Evolutionary conservation across 2,797 vertebrate species (phyloP).

Genomic region (Fringilla coelebs): DNA sequence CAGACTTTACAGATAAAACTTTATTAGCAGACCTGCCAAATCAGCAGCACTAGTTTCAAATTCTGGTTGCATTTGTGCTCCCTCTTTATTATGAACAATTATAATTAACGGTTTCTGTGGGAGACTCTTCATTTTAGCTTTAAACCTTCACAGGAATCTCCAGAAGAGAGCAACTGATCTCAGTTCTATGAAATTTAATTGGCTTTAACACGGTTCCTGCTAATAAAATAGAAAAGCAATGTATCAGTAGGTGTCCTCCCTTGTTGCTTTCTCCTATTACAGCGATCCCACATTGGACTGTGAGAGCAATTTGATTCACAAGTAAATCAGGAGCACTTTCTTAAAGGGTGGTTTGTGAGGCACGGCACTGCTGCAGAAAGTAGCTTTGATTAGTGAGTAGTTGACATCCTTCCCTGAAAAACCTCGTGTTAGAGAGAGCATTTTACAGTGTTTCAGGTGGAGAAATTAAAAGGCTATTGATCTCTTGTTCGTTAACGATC

Average conservation of each 20-base stretch:
- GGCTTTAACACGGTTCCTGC: slow-evolving; percentile 47
- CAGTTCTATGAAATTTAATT: slow-evolving; percentile 62
- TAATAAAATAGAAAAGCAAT: slow-evolving; percentile 62
- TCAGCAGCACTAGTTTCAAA: slow-evolving; percentile 9
- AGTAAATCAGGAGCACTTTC: slow-evolving; percentile 46
- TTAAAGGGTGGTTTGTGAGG: slow-evolving; percentile 5
- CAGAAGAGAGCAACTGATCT: slow-evolving; percentile 54
- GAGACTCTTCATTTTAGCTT: slow-evolving; percentile 47
- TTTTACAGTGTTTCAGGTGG: slow-evolving; percentile 43
- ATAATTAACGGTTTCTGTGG: slow-evolving; percentile 59
- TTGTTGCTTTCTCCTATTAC: slow-evolving; percentile 47
- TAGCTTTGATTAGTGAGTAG: slow-evolving; percentile 43
- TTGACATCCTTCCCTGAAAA: slow-evolving; percentile 33
- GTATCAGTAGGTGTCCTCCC: slow-evolving; percentile 57
- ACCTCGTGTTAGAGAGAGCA: neutral
- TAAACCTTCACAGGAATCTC: slow-evolving; percentile 56
- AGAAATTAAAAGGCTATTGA: slow-evolving; percentile 59
- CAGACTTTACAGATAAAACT: neutral
- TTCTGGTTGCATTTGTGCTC: slow-evolving; percentile 37
- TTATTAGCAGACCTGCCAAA: neutral
- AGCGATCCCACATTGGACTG: neutral
- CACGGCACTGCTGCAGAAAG: slow-evolving; percentile 21
- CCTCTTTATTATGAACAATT: slow-evolving; percentile 56
- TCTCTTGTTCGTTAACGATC: slow-evolving; percentile 44
- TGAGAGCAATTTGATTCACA: neutral